Percentiles rank a stretch among this genome's conserved stretches.
Conservation (phyloP, 2,113 vertebrate genomes). For the Hystrix brachyura region DNA sequence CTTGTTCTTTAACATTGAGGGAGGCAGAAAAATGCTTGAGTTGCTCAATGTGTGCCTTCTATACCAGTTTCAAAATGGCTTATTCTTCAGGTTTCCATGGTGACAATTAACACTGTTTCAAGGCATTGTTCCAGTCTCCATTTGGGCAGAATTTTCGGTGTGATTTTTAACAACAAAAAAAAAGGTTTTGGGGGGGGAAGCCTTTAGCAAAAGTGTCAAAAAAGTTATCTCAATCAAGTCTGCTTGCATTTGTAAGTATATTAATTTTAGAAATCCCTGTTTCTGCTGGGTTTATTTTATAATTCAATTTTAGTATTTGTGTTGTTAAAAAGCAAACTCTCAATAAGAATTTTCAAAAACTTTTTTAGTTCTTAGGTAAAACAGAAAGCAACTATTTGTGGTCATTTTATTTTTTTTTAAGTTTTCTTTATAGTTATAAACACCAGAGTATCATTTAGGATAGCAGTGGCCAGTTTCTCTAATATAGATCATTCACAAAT, state of each 20-base stretch:
- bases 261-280: slow-evolving; percentile 80
- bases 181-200: slow-evolving; percentile 26
- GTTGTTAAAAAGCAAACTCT: slow-evolving; percentile 64
- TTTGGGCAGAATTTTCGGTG: slow-evolving; percentile 93
- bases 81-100: slow-evolving; percentile 99
- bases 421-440: slow-evolving; percentile 55
- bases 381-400: neutral
- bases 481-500: slow-evolving; percentile 81
- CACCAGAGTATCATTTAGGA: slow-evolving; percentile 53
- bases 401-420: slow-evolving; percentile 58
- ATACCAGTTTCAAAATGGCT: slow-evolving; percentile 97
- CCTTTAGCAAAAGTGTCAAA: slow-evolving; percentile 88
- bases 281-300: slow-evolving; percentile 84
- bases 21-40: slow-evolving; percentile 93
- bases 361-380: slow-evolving; percentile 70
- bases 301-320: slow-evolving; percentile 80
- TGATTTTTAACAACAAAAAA: slow-evolving; percentile 90
- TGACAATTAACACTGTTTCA: slow-evolving; percentile 98
- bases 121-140: slow-evolving; percentile 95
- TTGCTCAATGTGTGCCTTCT: slow-evolving; percentile 95
- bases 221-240: slow-evolving; percentile 89
- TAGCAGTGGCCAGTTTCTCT: slow-evolving; percentile 78
- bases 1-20: slow-evolving; percentile 94
- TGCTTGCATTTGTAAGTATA: slow-evolving; percentile 82
- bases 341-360: slow-evolving; percentile 78